These are phyloP conservation scores for Neodon shergylaensis DNA, from an alignment of 2,113 vertebrate species.

Conservation along the genomic window DNA sequence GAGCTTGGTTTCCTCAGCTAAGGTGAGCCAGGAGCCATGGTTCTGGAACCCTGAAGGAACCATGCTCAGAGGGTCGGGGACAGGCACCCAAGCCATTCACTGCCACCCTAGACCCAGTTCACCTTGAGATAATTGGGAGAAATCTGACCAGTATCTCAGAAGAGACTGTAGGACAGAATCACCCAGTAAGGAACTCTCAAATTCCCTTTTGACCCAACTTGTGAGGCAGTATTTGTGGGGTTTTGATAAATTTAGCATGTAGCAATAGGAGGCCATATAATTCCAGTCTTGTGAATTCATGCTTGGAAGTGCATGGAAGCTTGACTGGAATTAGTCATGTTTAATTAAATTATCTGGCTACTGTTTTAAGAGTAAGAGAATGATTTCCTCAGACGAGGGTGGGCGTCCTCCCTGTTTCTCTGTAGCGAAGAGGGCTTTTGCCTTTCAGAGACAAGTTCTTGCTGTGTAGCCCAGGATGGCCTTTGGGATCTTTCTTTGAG, in stretches of 20 bases:
- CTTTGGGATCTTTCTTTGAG: neutral
- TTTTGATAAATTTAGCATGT: neutral
- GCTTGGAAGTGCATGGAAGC: neutral
- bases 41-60: neutral
- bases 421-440: too few relatives aligned
- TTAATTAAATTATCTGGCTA: neutral
- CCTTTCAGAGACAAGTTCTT: neutral
- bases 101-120: too few relatives aligned
- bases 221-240: neutral
- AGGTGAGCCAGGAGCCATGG: neutral
- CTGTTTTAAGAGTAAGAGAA: neutral
- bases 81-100: neutral
- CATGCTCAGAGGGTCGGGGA: fast-evolving
- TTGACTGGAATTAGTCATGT: neutral
- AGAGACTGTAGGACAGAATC: neutral
- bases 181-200: neutral
- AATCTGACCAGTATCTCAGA: neutral
- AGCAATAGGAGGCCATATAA: neutral
- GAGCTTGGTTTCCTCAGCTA: neutral
- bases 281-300: neutral
- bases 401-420: neutral
- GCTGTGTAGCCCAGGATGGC: neutral
- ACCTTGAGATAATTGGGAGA: neutral
- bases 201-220: neutral
- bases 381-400: neutral